Evolutionary conservation across 2,888 invertebrate genomes (phyloP), one percentile per base, ranked within the genome.

Genomic region (Thymelicus acteon): DNA sequence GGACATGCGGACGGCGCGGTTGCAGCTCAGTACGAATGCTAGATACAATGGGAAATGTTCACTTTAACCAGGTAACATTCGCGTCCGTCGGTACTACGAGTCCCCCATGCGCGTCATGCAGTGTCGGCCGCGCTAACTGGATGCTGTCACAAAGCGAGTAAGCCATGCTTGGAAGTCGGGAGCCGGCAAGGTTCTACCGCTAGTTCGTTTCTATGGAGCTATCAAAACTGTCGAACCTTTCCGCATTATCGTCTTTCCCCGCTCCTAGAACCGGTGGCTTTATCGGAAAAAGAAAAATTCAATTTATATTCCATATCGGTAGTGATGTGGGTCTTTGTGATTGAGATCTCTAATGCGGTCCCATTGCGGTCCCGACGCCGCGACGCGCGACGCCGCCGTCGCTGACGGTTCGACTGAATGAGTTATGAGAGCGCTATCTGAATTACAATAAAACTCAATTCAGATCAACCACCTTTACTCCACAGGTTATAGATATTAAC

Each of bases 231-330:
- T 63, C 75, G 72, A 74, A 76, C 84, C 80, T 82, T 67, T 72
- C 76, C 78, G 76, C 37, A 24, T 79, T 78, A 79, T 79, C 79
- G 79, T 78, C 75, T 80, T 75, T 75, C 75, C 80, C 80, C 81
- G 81, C 79, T 84, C 84, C 89, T 85, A 91, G 86, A 90, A 91
- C 80, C 91, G 91, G 85, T 91, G 90, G 89, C 91, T 91, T 90
- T 78, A 73, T 76, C 71, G 84, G 80, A 82, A 88, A 89, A 78
- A 88, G 79, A 85, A 84, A 83, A 85, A 77, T 68, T 74, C 72
- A 75, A 69, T 71, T 72, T 71, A 75, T 72, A 71, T 72, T 66
- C 31, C 64, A 49, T 67, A 10, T 15, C 40, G 12, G 60, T 48
- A 31, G 39, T 67, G 52, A 70, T 48, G 39, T 49, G 40, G 47